These are phyloP conservation scores for Scelioninae gen. 2 DNA, from an alignment of 2,888 invertebrate species.

Conservation along the genomic window DNA sequence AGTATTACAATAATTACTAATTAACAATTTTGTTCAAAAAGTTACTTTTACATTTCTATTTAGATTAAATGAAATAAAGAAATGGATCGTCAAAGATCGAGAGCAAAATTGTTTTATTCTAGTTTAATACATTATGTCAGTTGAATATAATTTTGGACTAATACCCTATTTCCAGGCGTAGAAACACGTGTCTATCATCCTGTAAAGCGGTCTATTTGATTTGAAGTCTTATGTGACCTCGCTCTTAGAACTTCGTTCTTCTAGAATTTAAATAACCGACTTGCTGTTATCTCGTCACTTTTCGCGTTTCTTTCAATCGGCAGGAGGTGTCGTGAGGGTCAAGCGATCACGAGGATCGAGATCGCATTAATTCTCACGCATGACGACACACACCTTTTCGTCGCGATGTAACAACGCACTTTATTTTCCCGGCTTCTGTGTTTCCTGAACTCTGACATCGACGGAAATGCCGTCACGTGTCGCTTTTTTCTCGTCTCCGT, in stretches of 20 bases:
- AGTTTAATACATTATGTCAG: too few species aligned
- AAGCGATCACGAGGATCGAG: conserved; percentile 42
- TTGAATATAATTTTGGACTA: background rate
- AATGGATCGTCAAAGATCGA: too few species aligned
- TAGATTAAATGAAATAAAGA: too few species aligned
- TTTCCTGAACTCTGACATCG: conserved; percentile 38
- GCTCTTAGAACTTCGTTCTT: conserved; percentile 44
- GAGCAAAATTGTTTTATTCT: too few species aligned
- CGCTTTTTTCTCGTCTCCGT: conserved; percentile 10
- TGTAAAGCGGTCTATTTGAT: background rate
- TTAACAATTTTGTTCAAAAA: too few species aligned
- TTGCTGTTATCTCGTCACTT: conserved; percentile 17
- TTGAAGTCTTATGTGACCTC: conserved; percentile 35
- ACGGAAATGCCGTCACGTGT: conserved; percentile 37
- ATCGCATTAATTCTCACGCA: conserved; percentile 26
- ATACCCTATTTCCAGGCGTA: conserved; percentile 4
- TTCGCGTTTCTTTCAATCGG: conserved; percentile 25
- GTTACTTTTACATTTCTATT: too few species aligned
- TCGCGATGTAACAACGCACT: background rate
- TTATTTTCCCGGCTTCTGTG: conserved; percentile 19
- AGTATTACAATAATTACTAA: too few species aligned
- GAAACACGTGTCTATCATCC: conserved; percentile 22
- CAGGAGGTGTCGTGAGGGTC: conserved; percentile 43
- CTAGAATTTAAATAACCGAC: conserved; percentile 21
- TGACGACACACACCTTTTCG: conserved; percentile 31